These are phyloP conservation scores for Cryptops parisi DNA, from an alignment of 2,888 invertebrate genomes.

Conservation along the genomic window DNA sequence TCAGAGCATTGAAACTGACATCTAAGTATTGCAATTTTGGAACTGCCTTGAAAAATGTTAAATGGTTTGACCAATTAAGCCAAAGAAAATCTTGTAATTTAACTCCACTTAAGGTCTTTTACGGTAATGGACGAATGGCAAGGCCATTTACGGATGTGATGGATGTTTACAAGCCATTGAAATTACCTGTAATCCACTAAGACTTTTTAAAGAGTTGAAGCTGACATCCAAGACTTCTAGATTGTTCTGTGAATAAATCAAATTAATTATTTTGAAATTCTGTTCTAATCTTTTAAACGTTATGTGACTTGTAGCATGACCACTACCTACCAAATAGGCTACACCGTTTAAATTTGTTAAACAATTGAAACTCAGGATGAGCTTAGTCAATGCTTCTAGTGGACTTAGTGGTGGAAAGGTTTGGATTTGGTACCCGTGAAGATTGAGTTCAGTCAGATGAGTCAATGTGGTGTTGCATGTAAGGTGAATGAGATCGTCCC, in stretches of 20 bases:
- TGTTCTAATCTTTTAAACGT: not conserved
- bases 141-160: too few relatives aligned
- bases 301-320: not conserved
- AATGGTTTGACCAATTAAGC: not conserved
- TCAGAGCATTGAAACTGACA: not conserved
- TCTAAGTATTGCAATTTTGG: not conserved
- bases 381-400: not conserved
- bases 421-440: conserved; percentile 5
- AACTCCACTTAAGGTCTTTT: not conserved
- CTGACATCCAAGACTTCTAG: conserved; percentile 10
- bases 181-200: conserved; percentile 9
- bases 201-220: conserved; percentile 1
- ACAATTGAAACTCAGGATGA: conserved; percentile 7
- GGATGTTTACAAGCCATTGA: too few relatives aligned
- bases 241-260: not conserved
- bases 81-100: not conserved
- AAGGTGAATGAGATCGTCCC: conserved; percentile 1
- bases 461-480: not conserved
- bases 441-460: conserved; percentile 1
- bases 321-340: conserved; percentile 2
- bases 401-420: not conserved
- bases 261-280: too few relatives aligned
- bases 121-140: too few relatives aligned
- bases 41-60: not conserved
- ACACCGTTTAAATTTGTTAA: conserved; percentile 9